Conservation (phyloP, 2,113 vertebrate genomes). For the Ranitomeya imitator region DNA sequence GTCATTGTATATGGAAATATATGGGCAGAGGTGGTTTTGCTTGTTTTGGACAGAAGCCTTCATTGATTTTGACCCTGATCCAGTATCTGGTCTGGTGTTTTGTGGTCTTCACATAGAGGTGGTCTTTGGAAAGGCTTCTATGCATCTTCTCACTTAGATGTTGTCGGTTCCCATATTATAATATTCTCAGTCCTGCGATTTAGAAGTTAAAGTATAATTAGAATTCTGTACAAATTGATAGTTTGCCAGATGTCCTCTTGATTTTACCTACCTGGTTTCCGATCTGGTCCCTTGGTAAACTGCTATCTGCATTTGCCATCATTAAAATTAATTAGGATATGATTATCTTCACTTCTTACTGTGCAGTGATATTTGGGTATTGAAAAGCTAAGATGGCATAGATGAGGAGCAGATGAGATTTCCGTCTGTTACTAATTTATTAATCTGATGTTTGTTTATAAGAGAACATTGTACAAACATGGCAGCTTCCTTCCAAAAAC, state of each 20-base stretch:
- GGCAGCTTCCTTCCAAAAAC: not conserved
- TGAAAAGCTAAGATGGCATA: not conserved
- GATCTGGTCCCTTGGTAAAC: conserved; percentile 1
- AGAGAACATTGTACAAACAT: not conserved
- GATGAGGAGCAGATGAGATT: not conserved
- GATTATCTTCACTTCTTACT: conserved; percentile 33
- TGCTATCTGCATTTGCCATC: conserved; percentile 23
- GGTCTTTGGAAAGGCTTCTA: not conserved
- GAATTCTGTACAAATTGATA: not conserved
- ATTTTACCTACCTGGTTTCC: not conserved
- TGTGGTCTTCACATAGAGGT: not conserved
- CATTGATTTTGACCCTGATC: too few relatives aligned
- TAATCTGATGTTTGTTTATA: not conserved
- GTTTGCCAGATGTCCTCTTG: conserved; percentile 21
- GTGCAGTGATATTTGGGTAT: conserved; percentile 19
- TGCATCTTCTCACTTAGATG: not conserved
- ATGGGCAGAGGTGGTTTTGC: too few relatives aligned
- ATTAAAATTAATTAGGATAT: conserved; percentile 47
- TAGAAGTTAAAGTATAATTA: conserved; percentile 8
- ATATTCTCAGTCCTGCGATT: not conserved
- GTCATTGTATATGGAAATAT: too few relatives aligned
- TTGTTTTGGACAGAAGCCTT: too few relatives aligned
- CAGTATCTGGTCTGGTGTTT: too few relatives aligned
- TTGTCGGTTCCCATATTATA: not conserved
- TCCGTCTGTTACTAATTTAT: not conserved